phyloP scores from a whole-genome alignment of 2,113 vertebrate species.

The Mesembrinibis cayennensis region DNA sequence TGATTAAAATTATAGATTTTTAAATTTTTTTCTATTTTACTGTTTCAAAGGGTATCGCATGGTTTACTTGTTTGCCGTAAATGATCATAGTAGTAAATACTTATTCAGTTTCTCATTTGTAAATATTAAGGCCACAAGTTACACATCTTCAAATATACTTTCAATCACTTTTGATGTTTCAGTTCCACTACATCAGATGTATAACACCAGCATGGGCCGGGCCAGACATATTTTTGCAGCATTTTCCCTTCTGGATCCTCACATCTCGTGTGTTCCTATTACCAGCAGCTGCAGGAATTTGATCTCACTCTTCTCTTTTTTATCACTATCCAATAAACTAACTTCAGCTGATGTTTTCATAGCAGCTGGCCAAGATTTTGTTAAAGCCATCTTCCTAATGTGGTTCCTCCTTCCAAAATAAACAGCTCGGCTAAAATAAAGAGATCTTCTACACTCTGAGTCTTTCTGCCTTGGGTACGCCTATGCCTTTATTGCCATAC shows the following conservation, averaged over 20 bases:
- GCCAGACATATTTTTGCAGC: background rate
- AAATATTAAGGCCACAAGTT: conserved; percentile 60
- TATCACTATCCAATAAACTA: background rate
- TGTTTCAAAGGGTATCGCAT: conserved; percentile 70
- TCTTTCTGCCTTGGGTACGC: background rate
- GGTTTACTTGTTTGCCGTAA: conserved; percentile 68
- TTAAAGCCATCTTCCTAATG: background rate
- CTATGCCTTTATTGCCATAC: background rate
- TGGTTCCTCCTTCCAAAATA: background rate
- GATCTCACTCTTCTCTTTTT: background rate
- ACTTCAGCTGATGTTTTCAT: background rate
- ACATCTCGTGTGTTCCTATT: rapidly evolving
- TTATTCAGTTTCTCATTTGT: conserved; percentile 70
- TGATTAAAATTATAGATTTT: conserved; percentile 89
- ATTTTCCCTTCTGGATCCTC: background rate
- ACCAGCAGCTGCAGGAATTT: background rate
- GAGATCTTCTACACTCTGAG: background rate
- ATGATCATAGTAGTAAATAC: conserved; percentile 67
- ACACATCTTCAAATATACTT: conserved; percentile 48
- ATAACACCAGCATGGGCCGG: background rate
- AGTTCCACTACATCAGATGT: background rate
- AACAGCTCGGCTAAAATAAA: background rate
- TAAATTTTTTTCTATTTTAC: conserved; percentile 74
- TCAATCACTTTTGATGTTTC: conserved; percentile 42
- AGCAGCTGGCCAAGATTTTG: background rate